Base-by-base conservation (phyloP, 2,113 vertebrate species). In the Stegastes partitus region DNA sequence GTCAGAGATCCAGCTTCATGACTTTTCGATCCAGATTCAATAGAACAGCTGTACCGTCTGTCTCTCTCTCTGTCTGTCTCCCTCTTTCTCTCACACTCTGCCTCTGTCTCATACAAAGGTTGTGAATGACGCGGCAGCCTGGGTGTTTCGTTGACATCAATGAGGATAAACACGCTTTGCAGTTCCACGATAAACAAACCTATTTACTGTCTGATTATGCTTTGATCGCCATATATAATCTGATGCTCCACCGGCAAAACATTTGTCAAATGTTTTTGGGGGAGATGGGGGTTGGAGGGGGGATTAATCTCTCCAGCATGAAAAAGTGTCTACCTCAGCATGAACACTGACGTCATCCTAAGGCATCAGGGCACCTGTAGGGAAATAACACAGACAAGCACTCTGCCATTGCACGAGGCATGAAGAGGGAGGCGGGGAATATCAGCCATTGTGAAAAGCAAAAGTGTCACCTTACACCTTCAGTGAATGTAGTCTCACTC, bases 1-100 rank as follows among this genome's bases (percentile, higher is more conserved):
- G 88, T 94, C 93, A 94, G 92, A 93, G 82, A 81, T 87, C 82
- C 87, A 71, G 87, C 90, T 91, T 91, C 90, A 89, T 84, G 87
- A 91, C 87, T 89, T 91, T 93, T 94, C 91, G 58, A 90, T 86
- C 78, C 74, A 54, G 85, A 90, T 92, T 89, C 92, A 93, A 93
- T 87, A 81, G 83, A 92, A 87, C 91, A 91, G 91, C 91, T 93
- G 92, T 89, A 87, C 74, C 34, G 81, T 88, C 83, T 83, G 67
- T 74, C 81, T 77, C 9, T 57, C 49, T 31, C 22, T 56, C 45
- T 61, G 18, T 63, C 75, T 34, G 34, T 71, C 16, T 64, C 26
- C 50, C 47, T 31, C 63, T 34, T 44, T 39, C 50, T 22, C 45
- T 58, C 44, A 37, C n/a, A 18, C 53, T 61, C 65, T 68, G 47